Percentiles rank a stretch among this genome's conserved stretches.
Evolutionary conservation across 1,140 invertebrate genomes (phyloP).

Genomic region (Maniola jurtina): DNA sequence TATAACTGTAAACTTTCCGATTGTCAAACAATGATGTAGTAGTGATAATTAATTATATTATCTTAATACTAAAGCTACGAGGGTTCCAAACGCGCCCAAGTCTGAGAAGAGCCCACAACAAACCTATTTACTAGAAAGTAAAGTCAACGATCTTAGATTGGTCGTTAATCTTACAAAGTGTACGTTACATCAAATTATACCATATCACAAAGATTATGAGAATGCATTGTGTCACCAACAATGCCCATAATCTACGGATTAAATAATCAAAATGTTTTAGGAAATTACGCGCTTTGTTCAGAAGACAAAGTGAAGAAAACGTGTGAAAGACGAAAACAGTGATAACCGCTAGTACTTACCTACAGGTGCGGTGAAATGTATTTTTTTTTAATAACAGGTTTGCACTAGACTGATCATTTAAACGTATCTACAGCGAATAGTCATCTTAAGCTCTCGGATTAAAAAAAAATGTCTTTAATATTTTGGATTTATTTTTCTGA

Average conservation of each 20-base stretch:
- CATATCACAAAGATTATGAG: slow-evolving; percentile 22
- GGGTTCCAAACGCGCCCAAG: too few relatives aligned
- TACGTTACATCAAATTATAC: slow-evolving; percentile 19
- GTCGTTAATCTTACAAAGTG: slow-evolving; percentile 5
- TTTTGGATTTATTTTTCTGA: too few relatives aligned
- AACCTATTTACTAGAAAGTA: slow-evolving; percentile 3
- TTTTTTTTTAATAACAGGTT: not conserved
- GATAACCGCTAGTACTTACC: not conserved
- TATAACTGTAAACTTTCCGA: too few relatives aligned
- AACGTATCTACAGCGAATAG: too few relatives aligned
- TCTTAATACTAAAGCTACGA: too few relatives aligned
- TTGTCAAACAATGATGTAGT: too few relatives aligned
- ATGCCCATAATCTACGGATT: slow-evolving; percentile 19
- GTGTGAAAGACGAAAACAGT: slow-evolving; percentile 32
- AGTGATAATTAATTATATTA: too few relatives aligned
- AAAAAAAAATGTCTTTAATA: too few relatives aligned
- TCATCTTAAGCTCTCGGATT: too few relatives aligned
- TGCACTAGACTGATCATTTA: too few relatives aligned
- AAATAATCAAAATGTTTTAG: slow-evolving; percentile 38
- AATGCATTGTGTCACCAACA: slow-evolving; percentile 27
- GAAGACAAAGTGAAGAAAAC: slow-evolving; percentile 38
- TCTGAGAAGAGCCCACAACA: too few relatives aligned
- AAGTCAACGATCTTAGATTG: slow-evolving; percentile 11
- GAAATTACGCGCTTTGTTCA: slow-evolving; percentile 32
- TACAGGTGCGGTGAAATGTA: not conserved